These are phyloP conservation scores for Pachyrhynchus sulphureomaculatus DNA, from an alignment of 1,140 invertebrate species.

Conservation along the genomic window DNA sequence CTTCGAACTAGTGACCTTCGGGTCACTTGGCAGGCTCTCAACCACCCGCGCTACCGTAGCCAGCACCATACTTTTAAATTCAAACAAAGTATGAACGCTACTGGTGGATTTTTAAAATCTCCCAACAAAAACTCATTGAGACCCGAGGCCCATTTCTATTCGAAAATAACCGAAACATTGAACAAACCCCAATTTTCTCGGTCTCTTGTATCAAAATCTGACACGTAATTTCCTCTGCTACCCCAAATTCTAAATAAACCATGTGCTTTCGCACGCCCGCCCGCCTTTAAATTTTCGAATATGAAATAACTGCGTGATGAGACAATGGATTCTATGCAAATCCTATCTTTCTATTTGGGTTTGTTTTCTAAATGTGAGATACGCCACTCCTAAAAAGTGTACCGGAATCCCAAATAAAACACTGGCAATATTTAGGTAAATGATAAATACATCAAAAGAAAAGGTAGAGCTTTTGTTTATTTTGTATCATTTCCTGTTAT, in stretches of 20 bases:
- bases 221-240: slow-evolving; percentile 35
- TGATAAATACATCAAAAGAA: no score
- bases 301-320: slow-evolving; percentile 13
- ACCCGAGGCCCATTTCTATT: slow-evolving; percentile 24
- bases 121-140: slow-evolving; percentile 8
- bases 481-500: no score
- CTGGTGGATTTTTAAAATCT: background rate
- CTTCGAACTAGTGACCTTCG: no score
- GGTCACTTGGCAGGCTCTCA: no score
- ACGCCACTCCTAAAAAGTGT: background rate
- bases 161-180: slow-evolving; percentile 33
- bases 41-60: no score
- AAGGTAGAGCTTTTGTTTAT: no score
- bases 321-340: slow-evolving; percentile 9
- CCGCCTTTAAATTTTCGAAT: slow-evolving; percentile 26
- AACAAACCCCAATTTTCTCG: slow-evolving; percentile 30
- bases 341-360: background rate
- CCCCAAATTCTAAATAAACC: slow-evolving; percentile 35
- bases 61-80: no score
- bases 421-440: no score
- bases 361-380: no score
- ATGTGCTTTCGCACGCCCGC: slow-evolving; percentile 17
- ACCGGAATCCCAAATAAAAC: no score
- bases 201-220: slow-evolving; percentile 35
- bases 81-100: no score